These are phyloP conservation scores for Clupea harengus DNA, from an alignment of 2,113 vertebrate species.

Conservation along the genomic window DNA sequence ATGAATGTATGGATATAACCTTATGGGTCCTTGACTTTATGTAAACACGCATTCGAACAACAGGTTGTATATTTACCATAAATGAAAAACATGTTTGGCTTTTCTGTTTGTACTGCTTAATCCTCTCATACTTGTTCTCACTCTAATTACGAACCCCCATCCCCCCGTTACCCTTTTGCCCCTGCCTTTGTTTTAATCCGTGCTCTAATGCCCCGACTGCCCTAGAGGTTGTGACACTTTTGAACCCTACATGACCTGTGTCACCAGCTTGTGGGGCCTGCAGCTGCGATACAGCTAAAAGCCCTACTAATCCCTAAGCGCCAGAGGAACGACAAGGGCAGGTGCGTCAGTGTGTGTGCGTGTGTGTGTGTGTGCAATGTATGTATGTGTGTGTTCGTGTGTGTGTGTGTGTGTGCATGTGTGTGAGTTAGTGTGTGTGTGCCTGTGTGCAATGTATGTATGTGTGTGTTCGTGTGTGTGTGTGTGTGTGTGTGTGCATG, in stretches of 20 bases:
- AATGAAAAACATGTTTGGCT: too few species aligned
- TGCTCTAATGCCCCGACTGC: constrained; percentile 21
- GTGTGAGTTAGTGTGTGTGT: neutral
- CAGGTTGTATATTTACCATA: too few species aligned
- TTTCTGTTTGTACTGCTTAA: too few species aligned
- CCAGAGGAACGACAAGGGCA: neutral
- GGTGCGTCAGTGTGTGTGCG: neutral
- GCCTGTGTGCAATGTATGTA: neutral
- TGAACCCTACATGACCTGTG: constrained; percentile 60
- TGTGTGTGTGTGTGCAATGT: neutral
- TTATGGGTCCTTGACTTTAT: too few species aligned
- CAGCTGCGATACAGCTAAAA: constrained; percentile 35
- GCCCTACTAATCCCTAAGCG: constrained; percentile 64
- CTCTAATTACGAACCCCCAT: neutral
- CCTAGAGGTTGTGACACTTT: constrained; percentile 41
- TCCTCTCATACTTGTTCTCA: too few species aligned
- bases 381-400: neutral
- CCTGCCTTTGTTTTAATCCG: neutral
- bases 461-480: neutral
- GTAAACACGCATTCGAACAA: too few species aligned
- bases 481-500: neutral
- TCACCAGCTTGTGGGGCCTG: constrained; percentile 44
- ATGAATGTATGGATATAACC: too few species aligned
- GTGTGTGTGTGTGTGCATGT: neutral
- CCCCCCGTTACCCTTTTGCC: neutral